Conservation (phyloP, 2,888 invertebrate species). For the Torymus tubicola region DNA sequence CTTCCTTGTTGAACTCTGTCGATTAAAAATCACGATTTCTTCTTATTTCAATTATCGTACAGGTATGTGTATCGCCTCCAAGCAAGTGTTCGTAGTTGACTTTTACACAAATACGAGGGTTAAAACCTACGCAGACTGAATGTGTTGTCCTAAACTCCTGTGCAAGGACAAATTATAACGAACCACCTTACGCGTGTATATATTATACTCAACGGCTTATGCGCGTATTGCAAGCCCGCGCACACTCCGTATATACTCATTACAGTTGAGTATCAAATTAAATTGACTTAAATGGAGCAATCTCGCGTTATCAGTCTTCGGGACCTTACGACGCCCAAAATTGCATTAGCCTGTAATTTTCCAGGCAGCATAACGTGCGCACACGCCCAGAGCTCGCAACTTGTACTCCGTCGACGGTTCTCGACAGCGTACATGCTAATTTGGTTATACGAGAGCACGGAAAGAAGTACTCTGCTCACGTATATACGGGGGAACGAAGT, state of each 20-base stretch:
- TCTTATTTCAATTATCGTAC: neutral
- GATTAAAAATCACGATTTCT: too few relatives aligned
- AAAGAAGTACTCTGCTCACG: constrained; percentile 59
- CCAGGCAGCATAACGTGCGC: constrained; percentile 64
- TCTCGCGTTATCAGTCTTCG: constrained; percentile 69
- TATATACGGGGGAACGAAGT: too few relatives aligned
- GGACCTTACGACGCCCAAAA: constrained; percentile 65
- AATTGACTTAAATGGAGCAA: constrained; percentile 70
- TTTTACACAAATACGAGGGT: neutral
- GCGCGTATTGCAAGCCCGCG: too few relatives aligned
- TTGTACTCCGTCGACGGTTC: constrained; percentile 55
- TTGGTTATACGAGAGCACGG: constrained; percentile 67
- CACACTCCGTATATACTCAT: constrained; percentile 35
- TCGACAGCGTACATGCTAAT: constrained; percentile 65
- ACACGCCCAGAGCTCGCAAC: neutral
- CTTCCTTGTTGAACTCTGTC: too few relatives aligned
- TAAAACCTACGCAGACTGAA: neutral
- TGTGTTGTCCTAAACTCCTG: neutral
- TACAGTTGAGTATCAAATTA: constrained; percentile 65
- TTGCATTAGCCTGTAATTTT: constrained; percentile 70
- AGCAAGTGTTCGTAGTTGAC: neutral
- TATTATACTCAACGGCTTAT: neutral
- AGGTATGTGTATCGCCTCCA: neutral
- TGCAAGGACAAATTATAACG: constrained; percentile 5
- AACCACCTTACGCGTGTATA: neutral